Percentiles rank a stretch among this genome's conserved stretches.
Evolutionary conservation across 2,113 vertebrate species (phyloP).

Genomic region (Nicator chloris): DNA sequence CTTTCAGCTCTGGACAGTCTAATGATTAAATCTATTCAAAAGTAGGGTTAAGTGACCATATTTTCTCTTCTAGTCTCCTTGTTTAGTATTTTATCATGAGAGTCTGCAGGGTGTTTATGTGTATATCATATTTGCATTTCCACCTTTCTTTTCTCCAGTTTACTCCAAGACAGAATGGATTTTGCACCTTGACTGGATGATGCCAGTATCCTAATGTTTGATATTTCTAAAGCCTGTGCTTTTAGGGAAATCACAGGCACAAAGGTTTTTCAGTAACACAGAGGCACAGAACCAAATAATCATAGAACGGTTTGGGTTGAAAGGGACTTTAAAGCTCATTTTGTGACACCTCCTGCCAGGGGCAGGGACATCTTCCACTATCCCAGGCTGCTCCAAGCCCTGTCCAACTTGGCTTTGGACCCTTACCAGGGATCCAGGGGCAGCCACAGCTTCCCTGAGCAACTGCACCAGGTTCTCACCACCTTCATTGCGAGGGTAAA

Average conservation of each 20-base stretch:
- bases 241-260: background rate
- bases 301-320: background rate
- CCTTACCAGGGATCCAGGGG: background rate
- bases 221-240: background rate
- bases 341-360: accelerated
- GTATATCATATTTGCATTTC: background rate
- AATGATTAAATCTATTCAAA: background rate
- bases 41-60: accelerated
- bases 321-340: accelerated
- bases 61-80: background rate
- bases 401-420: background rate
- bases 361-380: background rate
- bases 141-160: background rate
- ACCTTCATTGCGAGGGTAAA: background rate
- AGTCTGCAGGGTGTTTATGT: background rate
- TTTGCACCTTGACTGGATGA: background rate
- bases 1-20: background rate
- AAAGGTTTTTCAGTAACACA: background rate
- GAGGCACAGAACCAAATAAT: background rate
- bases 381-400: background rate
- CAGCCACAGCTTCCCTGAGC: background rate
- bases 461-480: accelerated
- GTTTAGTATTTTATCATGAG: background rate
- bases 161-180: background rate
- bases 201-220: background rate